Conservation (phyloP, 1,140 invertebrate species). For the Diabrotica undecimpunctata region DNA sequence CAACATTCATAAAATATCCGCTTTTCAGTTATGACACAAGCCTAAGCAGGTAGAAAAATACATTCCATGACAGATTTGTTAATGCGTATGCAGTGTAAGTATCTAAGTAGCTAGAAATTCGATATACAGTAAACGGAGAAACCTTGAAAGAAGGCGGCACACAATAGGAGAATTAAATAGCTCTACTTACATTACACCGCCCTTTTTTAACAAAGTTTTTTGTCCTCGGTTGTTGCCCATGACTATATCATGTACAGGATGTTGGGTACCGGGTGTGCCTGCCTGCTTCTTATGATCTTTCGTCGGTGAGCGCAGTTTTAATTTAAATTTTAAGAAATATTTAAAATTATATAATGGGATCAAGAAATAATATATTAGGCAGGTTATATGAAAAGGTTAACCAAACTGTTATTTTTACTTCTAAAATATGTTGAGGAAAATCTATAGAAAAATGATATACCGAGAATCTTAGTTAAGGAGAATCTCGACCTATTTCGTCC, state of each 20-base stretch:
- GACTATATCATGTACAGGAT: neutral
- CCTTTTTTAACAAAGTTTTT: conserved; percentile 14
- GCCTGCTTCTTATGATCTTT: neutral
- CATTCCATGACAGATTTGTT: conserved; percentile 15
- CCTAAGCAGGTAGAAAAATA: conserved; percentile 15
- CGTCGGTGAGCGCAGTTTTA: too few species aligned
- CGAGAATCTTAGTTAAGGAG: too few species aligned
- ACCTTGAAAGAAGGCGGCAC: conserved; percentile 26
- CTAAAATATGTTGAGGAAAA: too few species aligned
- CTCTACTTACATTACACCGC: conserved; percentile 18
- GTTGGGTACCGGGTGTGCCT: neutral
- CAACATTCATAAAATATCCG: too few species aligned
- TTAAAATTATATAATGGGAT: too few species aligned
- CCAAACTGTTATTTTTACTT: too few species aligned
- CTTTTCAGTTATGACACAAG: neutral
- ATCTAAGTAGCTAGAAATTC: conserved; percentile 29
- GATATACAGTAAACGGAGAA: conserved; percentile 26
- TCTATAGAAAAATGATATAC: too few species aligned
- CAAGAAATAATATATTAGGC: too few species aligned
- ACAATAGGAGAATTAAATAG: conserved; percentile 18
- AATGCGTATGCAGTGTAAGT: conserved; percentile 23
- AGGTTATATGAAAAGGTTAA: too few species aligned
- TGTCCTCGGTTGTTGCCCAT: neutral
- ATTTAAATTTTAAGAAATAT: too few species aligned
- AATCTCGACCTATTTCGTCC: too few species aligned